These are phyloP conservation scores for Rhynchomys soricoides DNA, from an alignment of 2,113 vertebrate genomes.

Conservation along the genomic window DNA sequence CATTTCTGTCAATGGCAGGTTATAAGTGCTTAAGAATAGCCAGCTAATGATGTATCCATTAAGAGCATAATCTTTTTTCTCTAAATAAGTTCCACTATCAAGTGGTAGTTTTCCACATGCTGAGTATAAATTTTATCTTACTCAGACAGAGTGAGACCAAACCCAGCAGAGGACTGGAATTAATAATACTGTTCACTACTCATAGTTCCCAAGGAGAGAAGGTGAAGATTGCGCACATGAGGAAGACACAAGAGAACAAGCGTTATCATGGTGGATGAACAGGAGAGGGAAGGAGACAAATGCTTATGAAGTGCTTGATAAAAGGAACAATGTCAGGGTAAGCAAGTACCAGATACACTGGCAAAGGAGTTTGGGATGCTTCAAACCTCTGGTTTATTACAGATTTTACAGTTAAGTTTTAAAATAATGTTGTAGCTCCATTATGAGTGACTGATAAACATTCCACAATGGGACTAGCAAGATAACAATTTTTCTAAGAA, in stretches of 20 bases:
- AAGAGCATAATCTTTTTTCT: not conserved
- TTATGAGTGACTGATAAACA: not conserved
- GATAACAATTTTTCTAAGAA: not conserved
- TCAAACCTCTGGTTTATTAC: not conserved
- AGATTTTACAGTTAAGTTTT: not conserved
- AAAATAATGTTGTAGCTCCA: not conserved
- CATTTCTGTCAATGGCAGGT: not conserved
- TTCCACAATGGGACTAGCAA: not conserved
- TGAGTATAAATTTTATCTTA: constrained; percentile 1
- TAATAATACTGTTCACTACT: not conserved
- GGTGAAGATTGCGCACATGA: fast-evolving
- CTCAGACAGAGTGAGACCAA: not conserved
- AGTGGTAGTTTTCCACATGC: not conserved
- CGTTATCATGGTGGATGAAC: not conserved
- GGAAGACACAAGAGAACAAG: not conserved
- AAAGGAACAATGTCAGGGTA: not conserved
- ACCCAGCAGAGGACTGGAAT: not conserved
- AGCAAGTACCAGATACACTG: not conserved
- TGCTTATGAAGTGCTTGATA: not conserved
- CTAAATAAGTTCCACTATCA: not conserved
- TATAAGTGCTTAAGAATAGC: not conserved
- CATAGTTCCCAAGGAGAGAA: not conserved
- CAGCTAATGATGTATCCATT: fast-evolving
- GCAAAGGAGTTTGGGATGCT: not conserved
- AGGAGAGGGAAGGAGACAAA: not conserved